Evolutionary conservation across 1,140 invertebrate species (phyloP).

Genomic region (Macrotrachela quadricornifera): DNA sequence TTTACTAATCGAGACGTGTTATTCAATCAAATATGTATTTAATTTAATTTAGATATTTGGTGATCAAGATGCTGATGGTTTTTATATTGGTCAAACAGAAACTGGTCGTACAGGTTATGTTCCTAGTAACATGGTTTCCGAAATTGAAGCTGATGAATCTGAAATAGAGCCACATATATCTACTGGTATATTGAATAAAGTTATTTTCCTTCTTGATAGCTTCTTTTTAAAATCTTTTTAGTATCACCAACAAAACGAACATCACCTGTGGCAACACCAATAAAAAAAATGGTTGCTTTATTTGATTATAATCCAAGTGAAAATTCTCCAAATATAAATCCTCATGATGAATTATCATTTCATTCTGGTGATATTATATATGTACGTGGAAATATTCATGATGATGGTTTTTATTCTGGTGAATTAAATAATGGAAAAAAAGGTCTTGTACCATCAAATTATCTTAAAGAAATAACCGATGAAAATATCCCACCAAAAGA

Average conservation of each 20-base stretch:
- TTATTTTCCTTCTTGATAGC: too few species aligned
- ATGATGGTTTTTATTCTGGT: constrained; percentile 93
- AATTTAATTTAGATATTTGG: constrained; percentile 49
- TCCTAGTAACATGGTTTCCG: constrained; percentile 93
- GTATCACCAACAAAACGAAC: too few species aligned
- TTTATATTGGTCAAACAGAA: constrained; percentile 87
- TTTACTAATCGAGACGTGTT: too few species aligned
- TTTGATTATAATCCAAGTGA: constrained; percentile 88
- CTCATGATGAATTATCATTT: constrained; percentile 88
- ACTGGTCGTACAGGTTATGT: constrained; percentile 70
- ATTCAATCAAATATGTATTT: too few species aligned
- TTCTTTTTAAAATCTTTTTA: too few species aligned
- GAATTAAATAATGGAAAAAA: constrained; percentile 62
- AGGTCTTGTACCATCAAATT: constrained; percentile 83
- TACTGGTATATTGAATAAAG: too few species aligned
- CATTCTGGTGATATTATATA: constrained; percentile 60
- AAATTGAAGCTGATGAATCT: constrained; percentile 48
- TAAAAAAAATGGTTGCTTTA: constrained; percentile 42
- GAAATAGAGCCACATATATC: constrained; percentile 11
- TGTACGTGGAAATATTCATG: constrained; percentile 72
- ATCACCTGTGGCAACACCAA: too few species aligned
- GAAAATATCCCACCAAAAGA: too few species aligned
- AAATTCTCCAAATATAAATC: constrained; percentile 95
- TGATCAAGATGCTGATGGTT: constrained; percentile 89
- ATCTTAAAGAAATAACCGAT: background rate